Evolutionary conservation across 2,888 invertebrate species (phyloP).

Genomic region (Acanthopleura granulata): DNA sequence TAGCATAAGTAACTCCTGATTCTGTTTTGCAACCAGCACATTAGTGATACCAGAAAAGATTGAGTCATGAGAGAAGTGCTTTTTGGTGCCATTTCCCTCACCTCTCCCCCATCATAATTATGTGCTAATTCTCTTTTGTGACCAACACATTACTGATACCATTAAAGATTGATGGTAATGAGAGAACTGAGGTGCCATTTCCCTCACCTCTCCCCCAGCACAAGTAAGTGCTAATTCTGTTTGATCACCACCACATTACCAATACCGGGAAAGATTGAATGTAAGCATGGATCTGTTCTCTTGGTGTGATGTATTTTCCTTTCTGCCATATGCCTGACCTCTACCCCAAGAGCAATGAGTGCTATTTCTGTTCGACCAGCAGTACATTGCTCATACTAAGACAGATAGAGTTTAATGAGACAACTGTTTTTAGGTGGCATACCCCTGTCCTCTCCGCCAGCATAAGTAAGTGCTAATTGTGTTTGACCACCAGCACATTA

Average conservation of each 20-base stretch:
- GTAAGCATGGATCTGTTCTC: neutral
- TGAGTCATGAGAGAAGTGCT: neutral
- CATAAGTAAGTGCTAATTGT: conserved; percentile 5
- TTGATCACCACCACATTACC: neutral
- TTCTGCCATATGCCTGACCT: too few species aligned
- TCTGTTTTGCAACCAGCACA: neutral
- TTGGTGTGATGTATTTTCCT: neutral
- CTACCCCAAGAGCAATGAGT: conserved; percentile 34
- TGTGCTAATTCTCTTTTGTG: neutral
- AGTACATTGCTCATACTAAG: neutral
- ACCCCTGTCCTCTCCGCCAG: neutral
- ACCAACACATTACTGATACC: neutral
- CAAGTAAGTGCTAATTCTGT: neutral
- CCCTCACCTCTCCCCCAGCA: neutral
- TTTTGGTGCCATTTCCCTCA: neutral
- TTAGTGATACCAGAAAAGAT: neutral
- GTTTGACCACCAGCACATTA: neutral
- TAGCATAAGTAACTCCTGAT: neutral
- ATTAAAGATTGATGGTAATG: neutral
- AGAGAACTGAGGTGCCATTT: neutral
- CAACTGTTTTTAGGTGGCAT: neutral
- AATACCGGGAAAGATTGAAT: neutral
- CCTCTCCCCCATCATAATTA: neutral
- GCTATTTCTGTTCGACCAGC: conserved; percentile 21
- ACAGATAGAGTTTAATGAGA: neutral